Evolutionary conservation across 64 coral and sea anemone genomes (phyloP), one percentile per base, ranked within the genome.

Genomic region (Montipora foliosa): DNA sequence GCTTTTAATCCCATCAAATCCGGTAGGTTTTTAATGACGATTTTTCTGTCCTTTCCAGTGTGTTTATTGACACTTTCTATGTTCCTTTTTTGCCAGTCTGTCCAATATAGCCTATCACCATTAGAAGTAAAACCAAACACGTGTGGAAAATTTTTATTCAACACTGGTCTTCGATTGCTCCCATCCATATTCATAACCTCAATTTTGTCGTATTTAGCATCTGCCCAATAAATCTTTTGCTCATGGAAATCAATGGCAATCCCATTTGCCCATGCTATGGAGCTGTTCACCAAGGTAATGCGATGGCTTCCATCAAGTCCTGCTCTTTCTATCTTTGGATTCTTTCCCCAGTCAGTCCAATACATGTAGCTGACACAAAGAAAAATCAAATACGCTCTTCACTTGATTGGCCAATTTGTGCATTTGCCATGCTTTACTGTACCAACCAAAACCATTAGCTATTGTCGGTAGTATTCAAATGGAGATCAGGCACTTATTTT

Each of bases 271-370:
- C 90, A 95, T 12, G 14, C 16, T 12, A 95, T 78, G 20, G 94
- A 95, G 6, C 77, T 69, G n/a, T 95, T 95, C 19, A 95, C 89
- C n/a, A 95, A 80, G 15, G 76, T 70, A 7, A 88, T n/a, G 72
- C 94, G 78, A 5, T 92, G 87, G 37, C 66, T 84, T 5, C 94
- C 94, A 92, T 95, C 90, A 8, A 95, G 78, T 37, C n/a, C 90
- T 49, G 94, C 94, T 95, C 90, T 76, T 79, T 95, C 94, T 47
- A 95, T 87, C 74, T 92, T 95, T 44, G 94, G 89, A 68, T 76
- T 22, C 20, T 77, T 75, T 69, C 94, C 94, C 90, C 94, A 95
- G 17, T 92, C 94, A 9, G 90, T 92, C 97, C 97, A 98, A 73
- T 91, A 98, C 88, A 98, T 79, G 19, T 92, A 87, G 19, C 97